Base-by-base conservation (phyloP, 2,888 invertebrate genomes). In the Spodoptera picta region DNA sequence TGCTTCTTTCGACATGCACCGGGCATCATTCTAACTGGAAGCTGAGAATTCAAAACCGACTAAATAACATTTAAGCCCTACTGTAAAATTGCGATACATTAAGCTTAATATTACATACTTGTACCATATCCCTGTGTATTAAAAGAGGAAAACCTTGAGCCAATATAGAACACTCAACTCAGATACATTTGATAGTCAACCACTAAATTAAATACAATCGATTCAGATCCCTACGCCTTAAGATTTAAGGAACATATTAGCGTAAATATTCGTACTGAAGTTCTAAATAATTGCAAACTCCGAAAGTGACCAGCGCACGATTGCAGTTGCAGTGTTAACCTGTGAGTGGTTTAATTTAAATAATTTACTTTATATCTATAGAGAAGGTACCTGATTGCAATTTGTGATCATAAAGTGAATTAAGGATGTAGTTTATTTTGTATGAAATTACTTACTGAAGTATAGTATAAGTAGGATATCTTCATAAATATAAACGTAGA, bases 81-180 rank as follows among this genome's bases (percentile, higher is more conserved):
- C 27, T 27, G 5, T 27, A 27, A 27, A 27, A 27, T 27, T 3
- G 5, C 27, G 27, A 27, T 27, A 27, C 27, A 5, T 27, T 4
- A 27, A 3, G 4, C 7, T 36, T 36, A 36, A 36, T 36, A 36
- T 9, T 36, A 36, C 9, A 9, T 9, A 9, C 36, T 36, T 36
- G 36, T 36, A 0, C 31, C 9, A 36, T 36, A 36, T 36, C 36
- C 36, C 36, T 36, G 36, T 36, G 0, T 36, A 36, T 36, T 36
- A 36, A 36, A 36, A 64, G 54, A 62, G 60, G 62, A 11, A 68
- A 75, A 73, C 78, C 78, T 77, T 77, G 77, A 70, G 53, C 51
- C 55, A 14, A 49, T 57, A 49, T 69, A 58, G 53, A 75, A 52
- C 57, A 73, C 51, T 59, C 58, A 60, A 72, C 57, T 69, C 49